Base-by-base conservation (phyloP, 2,797 vertebrate genomes). In the Enteromius fasciolatus region DNA sequence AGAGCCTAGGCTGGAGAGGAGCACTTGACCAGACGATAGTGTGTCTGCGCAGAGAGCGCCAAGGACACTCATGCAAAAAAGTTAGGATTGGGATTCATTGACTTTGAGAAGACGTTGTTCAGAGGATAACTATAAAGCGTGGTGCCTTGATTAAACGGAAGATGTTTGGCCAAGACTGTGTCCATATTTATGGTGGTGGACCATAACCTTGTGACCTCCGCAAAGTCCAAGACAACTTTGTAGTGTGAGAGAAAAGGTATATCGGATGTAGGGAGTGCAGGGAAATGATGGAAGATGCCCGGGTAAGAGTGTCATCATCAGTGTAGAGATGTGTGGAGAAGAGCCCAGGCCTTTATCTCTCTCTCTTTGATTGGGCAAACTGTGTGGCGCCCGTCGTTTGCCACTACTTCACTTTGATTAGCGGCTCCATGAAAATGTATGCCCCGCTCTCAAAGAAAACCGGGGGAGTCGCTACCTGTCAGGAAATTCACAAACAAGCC, bases 401-500 rank as follows among this genome's bases (percentile, higher is more conserved):
- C 92, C 86, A 85, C 90, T 80, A 90, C 85, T 78, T 88, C 66
- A 87, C 92, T 94, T 94, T 95, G 93, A 94, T 94, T 94, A 94
- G 92, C 81, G 83, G 86, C 90, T 91, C 92, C 91, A 93, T 93
- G 90, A 94, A 95, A 94, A 94, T 94, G 92, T 90, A 92, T 92
- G 90, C 89, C 89, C 90, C 59, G 70, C 88, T 90, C 91, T 94
- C 92, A 92, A 93, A 93, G 93, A 91, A 93, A 94, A 93, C 89
- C 85, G 89, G 91, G 92, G 93, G 93, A 92, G 93, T 93, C 89
- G 91, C 92, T 93, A 93, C 91, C 92, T 93, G 92, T 94, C 94
- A 94, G 90, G 88, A 93, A 92, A 92, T 89, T 92, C 92, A 92
- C 92, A 94, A 95, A 94, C 93, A 94, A 92, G 91, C 89, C 90